phyloP scores from a whole-genome alignment of 2,113 vertebrate species.

The Dolichallabes microphthalmus region DNA sequence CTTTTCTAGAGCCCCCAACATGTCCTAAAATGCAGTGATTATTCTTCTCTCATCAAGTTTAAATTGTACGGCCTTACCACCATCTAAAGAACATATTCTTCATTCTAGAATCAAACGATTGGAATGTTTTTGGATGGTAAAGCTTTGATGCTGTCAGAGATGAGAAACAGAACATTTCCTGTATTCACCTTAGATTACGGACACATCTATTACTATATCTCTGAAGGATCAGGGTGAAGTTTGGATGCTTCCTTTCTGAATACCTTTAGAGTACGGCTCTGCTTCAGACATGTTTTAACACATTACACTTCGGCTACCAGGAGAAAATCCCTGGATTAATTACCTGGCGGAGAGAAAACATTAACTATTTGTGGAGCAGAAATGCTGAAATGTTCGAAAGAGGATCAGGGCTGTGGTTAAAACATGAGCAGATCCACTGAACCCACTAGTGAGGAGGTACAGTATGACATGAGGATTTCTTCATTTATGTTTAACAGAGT shows the following conservation, averaged over 20 bases:
- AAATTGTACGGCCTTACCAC: not conserved
- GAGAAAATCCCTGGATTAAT: not conserved
- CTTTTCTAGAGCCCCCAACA: not conserved
- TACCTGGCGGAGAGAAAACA: not conserved
- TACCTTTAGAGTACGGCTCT: not conserved
- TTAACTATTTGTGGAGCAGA: not conserved
- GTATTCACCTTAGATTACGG: not conserved
- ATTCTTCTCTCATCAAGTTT: too few relatives aligned
- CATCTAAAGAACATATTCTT: not conserved
- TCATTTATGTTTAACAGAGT: not conserved
- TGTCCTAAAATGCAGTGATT: not conserved
- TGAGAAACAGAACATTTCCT: not conserved
- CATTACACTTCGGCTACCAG: not conserved
- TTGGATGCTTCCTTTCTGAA: not conserved
- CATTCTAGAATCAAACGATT: not conserved
- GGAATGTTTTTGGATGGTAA: not conserved
- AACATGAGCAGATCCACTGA: not conserved
- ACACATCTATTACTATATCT: not conserved
- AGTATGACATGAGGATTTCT: not conserved
- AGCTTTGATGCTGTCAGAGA: not conserved
- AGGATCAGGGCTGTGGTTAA: not conserved
- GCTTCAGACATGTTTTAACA: slow-evolving; percentile 5
- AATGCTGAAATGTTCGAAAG: not conserved
- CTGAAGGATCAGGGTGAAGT: not conserved
- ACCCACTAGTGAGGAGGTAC: not conserved